Percentiles rank a stretch among this genome's conserved stretches.
Conservation (phyloP, 1,140 invertebrate species). For the Dreissena rostriformis region DNA sequence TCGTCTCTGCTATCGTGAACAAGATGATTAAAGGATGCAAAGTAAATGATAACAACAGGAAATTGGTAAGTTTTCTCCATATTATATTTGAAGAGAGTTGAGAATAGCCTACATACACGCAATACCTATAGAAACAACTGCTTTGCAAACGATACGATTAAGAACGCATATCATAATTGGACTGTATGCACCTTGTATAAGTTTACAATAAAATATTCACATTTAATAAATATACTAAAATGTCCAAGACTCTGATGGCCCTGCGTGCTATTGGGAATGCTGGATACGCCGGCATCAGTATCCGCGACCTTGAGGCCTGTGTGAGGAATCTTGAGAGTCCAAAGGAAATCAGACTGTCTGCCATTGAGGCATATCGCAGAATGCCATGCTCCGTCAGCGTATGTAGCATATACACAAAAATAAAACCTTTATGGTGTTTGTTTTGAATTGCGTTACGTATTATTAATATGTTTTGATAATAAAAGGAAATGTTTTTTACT, state of each 20-base stretch:
- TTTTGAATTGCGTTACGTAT: no score
- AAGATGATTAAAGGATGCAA: constrained; percentile 82
- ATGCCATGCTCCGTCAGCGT: constrained; percentile 86
- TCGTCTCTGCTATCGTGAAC: constrained; percentile 83
- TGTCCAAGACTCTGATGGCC: constrained; percentile 78
- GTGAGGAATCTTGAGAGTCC: constrained; percentile 85
- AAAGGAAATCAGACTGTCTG: constrained; percentile 89
- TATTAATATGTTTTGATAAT: no score
- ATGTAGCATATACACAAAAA: constrained; percentile 62
- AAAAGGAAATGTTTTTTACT: no score
- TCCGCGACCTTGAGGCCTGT: constrained; percentile 86
- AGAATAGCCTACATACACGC: no score
- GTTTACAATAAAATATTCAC: no score
- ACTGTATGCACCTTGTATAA: no score
- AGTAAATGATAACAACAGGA: constrained; percentile 85
- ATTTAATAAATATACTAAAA: background rate
- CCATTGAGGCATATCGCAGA: constrained; percentile 89
- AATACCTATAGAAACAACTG: no score
- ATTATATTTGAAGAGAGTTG: no score
- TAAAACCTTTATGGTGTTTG: no score
- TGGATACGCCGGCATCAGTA: constrained; percentile 86
- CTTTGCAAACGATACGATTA: no score
- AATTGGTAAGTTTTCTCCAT: constrained; percentile 81
- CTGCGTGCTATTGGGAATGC: constrained; percentile 95
- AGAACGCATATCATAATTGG: no score